Conservation (phyloP, 2,797 vertebrate genomes). For the Rhabdophis nuchalis region DNA sequence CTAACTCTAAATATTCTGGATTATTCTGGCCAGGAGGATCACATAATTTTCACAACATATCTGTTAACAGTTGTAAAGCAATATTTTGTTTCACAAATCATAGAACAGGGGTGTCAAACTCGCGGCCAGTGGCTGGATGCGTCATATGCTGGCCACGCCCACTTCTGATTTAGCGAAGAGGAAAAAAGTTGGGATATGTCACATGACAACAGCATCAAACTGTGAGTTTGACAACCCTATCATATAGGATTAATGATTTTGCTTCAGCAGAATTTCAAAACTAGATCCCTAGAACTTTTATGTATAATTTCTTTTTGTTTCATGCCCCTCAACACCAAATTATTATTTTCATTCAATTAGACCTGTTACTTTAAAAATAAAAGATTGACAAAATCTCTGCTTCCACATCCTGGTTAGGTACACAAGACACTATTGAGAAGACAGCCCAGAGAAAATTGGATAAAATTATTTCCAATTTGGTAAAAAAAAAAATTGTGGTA, state of each 20-base stretch:
- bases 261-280: not conserved
- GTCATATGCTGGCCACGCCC: too few species aligned
- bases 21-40: not conserved
- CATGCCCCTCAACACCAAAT: not conserved
- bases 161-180: too few species aligned
- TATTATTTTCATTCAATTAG: not conserved
- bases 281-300: not conserved
- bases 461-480: not conserved
- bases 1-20: not conserved
- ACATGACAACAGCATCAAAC: too few species aligned
- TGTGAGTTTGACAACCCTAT: too few species aligned
- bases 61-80: not conserved
- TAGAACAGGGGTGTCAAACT: not conserved
- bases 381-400: not conserved
- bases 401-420: not conserved
- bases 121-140: accelerated
- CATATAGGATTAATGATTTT: not conserved
- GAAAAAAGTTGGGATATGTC: too few species aligned
- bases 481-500: not conserved
- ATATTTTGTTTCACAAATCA: not conserved
- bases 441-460: not conserved
- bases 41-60: not conserved
- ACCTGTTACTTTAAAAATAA: not conserved
- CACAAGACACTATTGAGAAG: not conserved
- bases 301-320: not conserved